Percentiles rank a stretch among this genome's conserved stretches.
Conservation (phyloP, 1,140 invertebrate genomes). For the Pachypeltis micranthus region DNA sequence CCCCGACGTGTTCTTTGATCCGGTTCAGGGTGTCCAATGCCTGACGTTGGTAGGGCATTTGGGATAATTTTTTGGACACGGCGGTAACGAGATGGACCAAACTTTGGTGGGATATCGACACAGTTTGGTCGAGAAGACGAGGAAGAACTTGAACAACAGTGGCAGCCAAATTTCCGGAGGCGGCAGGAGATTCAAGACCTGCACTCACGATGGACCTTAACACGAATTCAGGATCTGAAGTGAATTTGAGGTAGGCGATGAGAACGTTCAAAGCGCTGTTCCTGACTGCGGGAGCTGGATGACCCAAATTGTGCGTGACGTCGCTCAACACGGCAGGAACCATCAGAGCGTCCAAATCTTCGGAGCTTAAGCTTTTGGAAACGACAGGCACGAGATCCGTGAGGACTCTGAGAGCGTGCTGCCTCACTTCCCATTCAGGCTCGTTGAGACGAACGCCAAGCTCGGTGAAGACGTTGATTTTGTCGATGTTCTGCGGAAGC, state of each 20-base stretch:
- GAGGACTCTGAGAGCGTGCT: constrained; percentile 61
- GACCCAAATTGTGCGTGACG: constrained; percentile 58
- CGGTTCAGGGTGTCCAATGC: constrained; percentile 51
- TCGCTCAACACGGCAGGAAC: constrained; percentile 44
- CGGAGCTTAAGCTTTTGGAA: constrained; percentile 29
- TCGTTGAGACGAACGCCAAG: constrained; percentile 56
- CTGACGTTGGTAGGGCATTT: constrained; percentile 53
- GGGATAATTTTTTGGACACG: constrained; percentile 50
- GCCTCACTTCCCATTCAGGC: constrained; percentile 67
- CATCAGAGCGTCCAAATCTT: constrained; percentile 47
- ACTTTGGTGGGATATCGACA: constrained; percentile 28
- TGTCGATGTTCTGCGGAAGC: constrained; percentile 46
- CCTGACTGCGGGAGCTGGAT: constrained; percentile 58
- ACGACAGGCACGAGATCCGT: constrained; percentile 59
- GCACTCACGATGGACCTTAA: constrained; percentile 48
- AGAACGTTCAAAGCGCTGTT: constrained; percentile 59
- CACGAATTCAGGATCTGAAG: constrained; percentile 41
- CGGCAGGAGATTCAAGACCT: constrained; percentile 40
- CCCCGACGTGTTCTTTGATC: constrained; percentile 49
- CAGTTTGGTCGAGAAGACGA: constrained; percentile 32
- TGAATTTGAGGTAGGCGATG: constrained; percentile 50
- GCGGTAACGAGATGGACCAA: constrained; percentile 38
- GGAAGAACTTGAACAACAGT: constrained; percentile 33
- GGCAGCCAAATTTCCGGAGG: constrained; percentile 23
- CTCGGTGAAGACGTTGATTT: constrained; percentile 48